Percentiles rank a stretch among this genome's conserved stretches.
phyloP scores from a whole-genome alignment of 2,888 invertebrate species.

The Patella caerulea region DNA sequence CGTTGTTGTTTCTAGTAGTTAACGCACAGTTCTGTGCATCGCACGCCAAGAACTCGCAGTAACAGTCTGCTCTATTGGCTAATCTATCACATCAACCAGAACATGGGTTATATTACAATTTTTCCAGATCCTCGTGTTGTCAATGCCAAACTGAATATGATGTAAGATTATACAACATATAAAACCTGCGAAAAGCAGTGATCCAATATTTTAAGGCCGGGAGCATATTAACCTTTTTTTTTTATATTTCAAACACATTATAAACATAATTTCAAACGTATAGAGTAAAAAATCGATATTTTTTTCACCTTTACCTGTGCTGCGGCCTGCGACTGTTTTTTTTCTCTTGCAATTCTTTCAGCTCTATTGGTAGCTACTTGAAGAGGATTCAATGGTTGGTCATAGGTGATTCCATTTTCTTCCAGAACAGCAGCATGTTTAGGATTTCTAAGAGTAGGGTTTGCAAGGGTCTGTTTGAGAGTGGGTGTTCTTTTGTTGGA shows the following conservation, averaged over 20 bases:
- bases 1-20: neutral
- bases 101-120: too few species aligned
- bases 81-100: too few species aligned
- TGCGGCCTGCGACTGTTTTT: conserved; percentile 47
- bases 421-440: conserved; percentile 87
- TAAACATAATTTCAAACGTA: neutral
- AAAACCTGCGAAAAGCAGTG: too few species aligned
- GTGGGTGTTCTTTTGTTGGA: conserved; percentile 76
- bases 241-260: neutral
- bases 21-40: conserved; percentile 27
- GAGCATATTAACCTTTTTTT: too few species aligned
- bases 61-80: too few species aligned
- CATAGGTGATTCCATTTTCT: conserved; percentile 88
- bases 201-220: too few species aligned
- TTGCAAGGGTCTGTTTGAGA: conserved; percentile 83
- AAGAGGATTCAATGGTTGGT: conserved; percentile 85
- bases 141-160: too few species aligned
- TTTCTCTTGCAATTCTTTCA: conserved; percentile 85
- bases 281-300: neutral
- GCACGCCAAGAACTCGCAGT: conserved; percentile 36
- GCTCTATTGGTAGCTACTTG: conserved; percentile 76
- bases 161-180: too few species aligned
- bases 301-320: conserved; percentile 16
- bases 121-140: too few species aligned
- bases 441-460: conserved; percentile 81